Percentiles rank a stretch among this genome's conserved stretches.
phyloP scores from a whole-genome alignment of 2,797 vertebrate species.

The Acanthis flammea region DNA sequence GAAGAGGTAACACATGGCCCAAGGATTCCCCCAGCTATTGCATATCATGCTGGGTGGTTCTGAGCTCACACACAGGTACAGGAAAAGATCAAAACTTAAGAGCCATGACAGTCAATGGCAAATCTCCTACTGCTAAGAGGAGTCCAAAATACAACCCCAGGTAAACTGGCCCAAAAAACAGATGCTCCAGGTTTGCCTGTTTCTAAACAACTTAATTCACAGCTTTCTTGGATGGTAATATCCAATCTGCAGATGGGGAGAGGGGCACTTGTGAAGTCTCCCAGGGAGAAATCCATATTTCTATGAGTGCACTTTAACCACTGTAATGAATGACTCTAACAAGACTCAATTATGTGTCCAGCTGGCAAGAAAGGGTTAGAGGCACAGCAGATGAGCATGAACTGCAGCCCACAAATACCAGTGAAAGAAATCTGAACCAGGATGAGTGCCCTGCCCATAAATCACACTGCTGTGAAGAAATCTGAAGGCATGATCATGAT shows the following conservation, averaged over 20 bases:
- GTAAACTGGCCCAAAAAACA: background rate
- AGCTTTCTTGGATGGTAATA: background rate
- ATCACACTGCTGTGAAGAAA: background rate
- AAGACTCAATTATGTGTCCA: background rate
- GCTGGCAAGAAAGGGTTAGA: background rate
- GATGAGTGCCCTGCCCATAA: background rate
- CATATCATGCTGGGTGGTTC: background rate
- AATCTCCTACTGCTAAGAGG: background rate
- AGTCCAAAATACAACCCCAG: background rate
- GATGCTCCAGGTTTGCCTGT: background rate
- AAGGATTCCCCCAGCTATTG: background rate
- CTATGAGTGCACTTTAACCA: background rate
- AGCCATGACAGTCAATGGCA: background rate
- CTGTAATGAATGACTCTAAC: background rate
- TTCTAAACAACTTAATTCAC: background rate
- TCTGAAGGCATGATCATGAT: background rate
- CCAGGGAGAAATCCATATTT: background rate
- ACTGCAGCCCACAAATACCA: background rate
- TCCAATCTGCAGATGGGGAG: background rate
- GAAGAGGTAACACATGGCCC: background rate
- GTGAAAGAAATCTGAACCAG: background rate
- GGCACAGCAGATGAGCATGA: background rate
- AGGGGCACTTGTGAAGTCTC: background rate
- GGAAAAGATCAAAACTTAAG: background rate
- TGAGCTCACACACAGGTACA: background rate